A percentile compares a stretch with the other conserved stretches of the same genome.
Evolutionary conservation across 2,113 vertebrate species (phyloP).

Genomic region (Fukomys damarensis): DNA sequence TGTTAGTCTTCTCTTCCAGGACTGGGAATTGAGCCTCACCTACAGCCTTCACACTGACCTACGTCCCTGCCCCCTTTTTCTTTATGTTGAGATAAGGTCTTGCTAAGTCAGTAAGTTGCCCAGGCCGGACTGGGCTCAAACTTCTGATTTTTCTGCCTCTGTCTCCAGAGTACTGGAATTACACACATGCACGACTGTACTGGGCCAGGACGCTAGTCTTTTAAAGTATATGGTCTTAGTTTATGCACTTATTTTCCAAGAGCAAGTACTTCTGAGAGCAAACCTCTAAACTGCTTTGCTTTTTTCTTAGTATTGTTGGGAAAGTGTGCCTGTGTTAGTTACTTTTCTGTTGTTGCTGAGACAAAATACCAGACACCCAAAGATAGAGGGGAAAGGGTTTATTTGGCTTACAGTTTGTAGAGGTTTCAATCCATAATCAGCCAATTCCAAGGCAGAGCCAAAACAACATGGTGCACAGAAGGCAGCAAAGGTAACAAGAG

Average conservation of each 20-base stretch:
- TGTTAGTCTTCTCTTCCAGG: background rate
- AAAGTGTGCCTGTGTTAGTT: too few relatives aligned
- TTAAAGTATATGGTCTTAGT: background rate
- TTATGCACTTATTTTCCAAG: background rate
- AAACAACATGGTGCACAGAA: too few relatives aligned
- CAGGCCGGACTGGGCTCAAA: background rate
- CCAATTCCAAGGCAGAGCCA: too few relatives aligned
- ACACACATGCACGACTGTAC: background rate
- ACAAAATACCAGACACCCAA: too few relatives aligned
- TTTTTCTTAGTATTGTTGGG: background rate
- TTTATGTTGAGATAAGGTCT: background rate
- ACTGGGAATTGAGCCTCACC: background rate
- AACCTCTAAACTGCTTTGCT: background rate
- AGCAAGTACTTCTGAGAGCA: background rate
- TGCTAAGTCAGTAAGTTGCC: background rate
- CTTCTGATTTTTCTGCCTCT: background rate
- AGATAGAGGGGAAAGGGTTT: too few relatives aligned
- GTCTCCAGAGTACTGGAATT: background rate
- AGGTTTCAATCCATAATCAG: too few relatives aligned
- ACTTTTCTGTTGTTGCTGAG: too few relatives aligned
- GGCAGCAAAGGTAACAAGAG: too few relatives aligned
- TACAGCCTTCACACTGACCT: background rate
- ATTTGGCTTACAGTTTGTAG: too few relatives aligned
- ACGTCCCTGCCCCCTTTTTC: background rate
- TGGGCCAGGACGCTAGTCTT: background rate